Conservation (phyloP, 2,888 invertebrate species). For the Polydrusus cervinus region DNA sequence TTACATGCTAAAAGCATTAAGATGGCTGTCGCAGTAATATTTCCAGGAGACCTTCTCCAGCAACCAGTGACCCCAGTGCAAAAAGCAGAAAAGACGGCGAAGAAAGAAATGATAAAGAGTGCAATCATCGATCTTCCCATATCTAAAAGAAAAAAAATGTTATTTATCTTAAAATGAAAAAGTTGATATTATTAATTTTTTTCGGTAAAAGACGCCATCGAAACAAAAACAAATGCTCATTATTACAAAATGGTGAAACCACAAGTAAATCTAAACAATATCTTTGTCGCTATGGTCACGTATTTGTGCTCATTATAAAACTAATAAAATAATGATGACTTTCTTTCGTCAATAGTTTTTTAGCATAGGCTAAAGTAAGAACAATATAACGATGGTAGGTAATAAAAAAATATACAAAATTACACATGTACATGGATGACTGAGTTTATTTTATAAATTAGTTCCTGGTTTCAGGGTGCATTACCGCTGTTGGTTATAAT, state of each 20-base stretch:
- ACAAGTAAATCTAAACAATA: neutral
- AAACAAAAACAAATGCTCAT: constrained; percentile 2
- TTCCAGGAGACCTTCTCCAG: constrained; percentile 95
- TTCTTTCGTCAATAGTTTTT: neutral
- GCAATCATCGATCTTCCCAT: constrained; percentile 96
- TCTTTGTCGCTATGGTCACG: neutral
- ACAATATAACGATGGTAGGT: neutral
- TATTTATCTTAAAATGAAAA: no score
- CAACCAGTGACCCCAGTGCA: constrained; percentile 97
- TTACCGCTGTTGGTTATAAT: no score
- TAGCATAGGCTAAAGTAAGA: neutral
- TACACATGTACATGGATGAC: no score
- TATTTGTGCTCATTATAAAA: constrained; percentile 2
- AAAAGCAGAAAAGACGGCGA: constrained; percentile 93
- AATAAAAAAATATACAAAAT: neutral
- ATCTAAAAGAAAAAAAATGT: constrained; percentile 72
- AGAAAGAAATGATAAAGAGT: constrained; percentile 93
- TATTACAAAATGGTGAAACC: constrained; percentile 7
- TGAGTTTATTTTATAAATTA: no score
- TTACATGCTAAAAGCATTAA: constrained; percentile 90
- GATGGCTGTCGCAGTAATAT: constrained; percentile 94
- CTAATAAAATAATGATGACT: neutral
- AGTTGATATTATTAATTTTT: neutral
- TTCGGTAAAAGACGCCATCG: neutral
- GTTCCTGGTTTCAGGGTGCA: no score